Base-by-base conservation (phyloP, 2,888 invertebrate species). In the Macrophya annulata region DNA sequence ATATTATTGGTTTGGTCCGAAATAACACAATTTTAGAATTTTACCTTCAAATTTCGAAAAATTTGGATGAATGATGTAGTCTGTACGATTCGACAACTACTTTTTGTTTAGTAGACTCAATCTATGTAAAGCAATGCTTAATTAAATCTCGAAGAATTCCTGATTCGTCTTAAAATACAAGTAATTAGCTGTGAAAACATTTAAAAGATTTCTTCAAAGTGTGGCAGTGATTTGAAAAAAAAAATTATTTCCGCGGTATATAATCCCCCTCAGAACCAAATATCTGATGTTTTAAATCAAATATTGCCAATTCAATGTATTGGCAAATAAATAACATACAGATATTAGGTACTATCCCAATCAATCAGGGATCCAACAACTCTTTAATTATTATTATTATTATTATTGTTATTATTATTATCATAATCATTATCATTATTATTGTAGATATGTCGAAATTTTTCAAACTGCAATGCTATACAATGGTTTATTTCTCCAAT, bases 371-470 rank as follows among this genome's bases (percentile, higher is more conserved):
- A 62, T 25, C 62, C 25, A 72, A 72, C 43, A 72, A 72, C 43
- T 72, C 71, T 72, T 72, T 72, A n/a, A 72, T 37, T 72, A 72
- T 72, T 9, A 79, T 12, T 79, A 79, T 40, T 79, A 37, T 45
- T 74, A 45, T 74, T 45, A 45, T 8, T 45, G 8, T 31, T 55
- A 55, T 55, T 77, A 74, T 74, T 74, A 74, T 31, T 77, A 55
- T 55, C 55, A 37, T 37, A 55, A 55, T 37, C 31, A 55, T 79
- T 59, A 37, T 55, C 4, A 25, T 79, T 79, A 79, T 55, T 79
- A 59, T 79, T 79, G 79, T 79, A 79, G 79, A 79, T 79, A 79
- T 79, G 79, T 79, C 55, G 79, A 79, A 79, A 79, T 55, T 79
- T 31, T 79, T 79, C 79, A 79, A 79, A 79, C 79, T 79, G 79